Evolutionary conservation across 2,113 vertebrate species (phyloP), one percentile per base, ranked within the genome.

Genomic region (Hypanus sabinus): DNA sequence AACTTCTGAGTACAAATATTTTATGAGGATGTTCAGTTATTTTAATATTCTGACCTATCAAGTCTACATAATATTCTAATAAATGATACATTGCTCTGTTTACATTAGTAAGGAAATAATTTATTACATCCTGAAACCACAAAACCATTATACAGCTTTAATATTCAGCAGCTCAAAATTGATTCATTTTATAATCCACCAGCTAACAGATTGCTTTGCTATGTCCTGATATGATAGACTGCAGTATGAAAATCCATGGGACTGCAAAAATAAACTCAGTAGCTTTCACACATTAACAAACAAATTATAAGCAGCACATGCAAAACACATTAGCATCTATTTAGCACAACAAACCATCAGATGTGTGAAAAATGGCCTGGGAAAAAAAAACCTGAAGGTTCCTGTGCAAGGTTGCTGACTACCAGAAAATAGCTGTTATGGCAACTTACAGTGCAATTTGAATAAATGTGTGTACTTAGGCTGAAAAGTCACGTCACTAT

Each of bases 291-390:
- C 96, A 96, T 96, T 97, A 96, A 97, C 96, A 97, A 96, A 96
- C 96, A 97, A 96, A 97, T 97, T 97, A 97, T 96, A 97, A 97
- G 96, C 96, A 97, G 97, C 97, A 97, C 96, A 97, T 97, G 97
- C 96, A 97, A 97, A 96, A 97, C 97, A 97, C 97, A 97, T 97
- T 97, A 97, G 97, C 96, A 97, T 97, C 85, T 90, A 90, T 97
- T 97, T 97, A 97, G 96, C 96, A 96, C 96, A 97, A 96, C 97
- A 97, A 96, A 96, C 96, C 96, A 97, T 97, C 96, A 96, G 95
- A 97, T 97, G 96, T 97, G 97, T 96, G 97, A 97, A 96, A 97
- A 96, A 97, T 97, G 91, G 36, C 24, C 38, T 73, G 68, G 68
- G n/a, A n/a, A n/a, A 55, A 71, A 73, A 46, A 22, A 11, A 20